These are phyloP conservation scores for Lordiphosa fenestrarum DNA, from an alignment of 2,888 invertebrate species.

Conservation along the genomic window DNA sequence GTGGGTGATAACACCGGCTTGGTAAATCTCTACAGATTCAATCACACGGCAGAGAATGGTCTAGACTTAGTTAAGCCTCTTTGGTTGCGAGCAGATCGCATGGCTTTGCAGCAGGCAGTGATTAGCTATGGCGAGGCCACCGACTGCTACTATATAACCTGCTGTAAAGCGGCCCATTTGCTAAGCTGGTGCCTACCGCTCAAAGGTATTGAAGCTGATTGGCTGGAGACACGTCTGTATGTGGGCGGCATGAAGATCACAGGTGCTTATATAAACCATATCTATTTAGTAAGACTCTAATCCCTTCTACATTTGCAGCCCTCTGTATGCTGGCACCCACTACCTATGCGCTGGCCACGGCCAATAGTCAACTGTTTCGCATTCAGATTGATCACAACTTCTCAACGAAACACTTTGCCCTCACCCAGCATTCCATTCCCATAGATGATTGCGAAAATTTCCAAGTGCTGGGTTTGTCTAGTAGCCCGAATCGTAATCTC, in stretches of 20 bases:
- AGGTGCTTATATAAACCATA: constrained; percentile 38
- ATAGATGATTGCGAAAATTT: constrained; percentile 49
- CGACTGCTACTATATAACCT: constrained; percentile 59
- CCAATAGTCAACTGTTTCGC: constrained; percentile 46
- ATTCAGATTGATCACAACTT: constrained; percentile 45
- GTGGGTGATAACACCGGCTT: constrained; percentile 62
- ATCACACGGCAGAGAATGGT: not conserved
- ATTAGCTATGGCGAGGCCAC: constrained; percentile 39
- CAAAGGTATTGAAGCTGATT: constrained; percentile 19
- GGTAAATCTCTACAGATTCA: constrained; percentile 59
- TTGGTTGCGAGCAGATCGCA: constrained; percentile 71
- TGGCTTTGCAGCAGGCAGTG: constrained; percentile 59
- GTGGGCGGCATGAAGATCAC: constrained; percentile 72
- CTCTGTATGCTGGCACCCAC: constrained; percentile 45
- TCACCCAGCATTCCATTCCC: constrained; percentile 30
- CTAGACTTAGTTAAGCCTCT: constrained; percentile 54
- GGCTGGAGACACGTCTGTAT: constrained; percentile 46
- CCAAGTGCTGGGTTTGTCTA: constrained; percentile 64
- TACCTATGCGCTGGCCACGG: constrained; percentile 63
- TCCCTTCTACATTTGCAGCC: constrained; percentile 38
- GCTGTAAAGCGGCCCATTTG: constrained; percentile 70
- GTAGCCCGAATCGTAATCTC: constrained; percentile 58
- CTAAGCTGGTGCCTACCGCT: constrained; percentile 61
- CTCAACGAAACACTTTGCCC: constrained; percentile 24
- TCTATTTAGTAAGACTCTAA: too few species aligned